A percentile compares a stretch with the other conserved stretches of the same genome.
phyloP scores from a whole-genome alignment of 2,888 invertebrate species.

The Drosophila histrio region DNA sequence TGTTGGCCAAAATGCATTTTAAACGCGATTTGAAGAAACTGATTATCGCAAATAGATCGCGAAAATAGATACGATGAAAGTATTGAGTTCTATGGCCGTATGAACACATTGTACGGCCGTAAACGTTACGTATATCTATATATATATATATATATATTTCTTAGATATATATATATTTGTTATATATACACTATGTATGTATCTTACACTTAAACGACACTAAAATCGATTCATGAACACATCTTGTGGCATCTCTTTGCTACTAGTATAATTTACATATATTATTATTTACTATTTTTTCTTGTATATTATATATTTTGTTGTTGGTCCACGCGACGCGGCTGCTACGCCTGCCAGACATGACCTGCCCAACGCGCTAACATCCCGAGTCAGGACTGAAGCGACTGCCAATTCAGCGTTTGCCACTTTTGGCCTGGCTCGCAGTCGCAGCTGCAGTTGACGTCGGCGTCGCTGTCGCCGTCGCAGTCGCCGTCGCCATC shows the following conservation, averaged over 20 bases:
- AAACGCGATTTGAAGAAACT: constrained; percentile 84
- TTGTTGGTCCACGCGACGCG: constrained; percentile 68
- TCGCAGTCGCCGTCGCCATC: background rate
- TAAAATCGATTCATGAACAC: constrained; percentile 62
- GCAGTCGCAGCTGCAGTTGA: constrained; percentile 28
- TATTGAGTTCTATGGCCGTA: constrained; percentile 71
- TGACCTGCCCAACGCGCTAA: constrained; percentile 85
- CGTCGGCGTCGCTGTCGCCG: constrained; percentile 21
- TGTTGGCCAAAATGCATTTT: constrained; percentile 74
- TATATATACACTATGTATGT: constrained; percentile 30
- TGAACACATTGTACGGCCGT: constrained; percentile 78
- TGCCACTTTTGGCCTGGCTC: constrained; percentile 25
- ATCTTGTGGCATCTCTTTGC: constrained; percentile 55
- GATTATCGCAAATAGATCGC: constrained; percentile 82
- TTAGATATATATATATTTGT: constrained; percentile 26
- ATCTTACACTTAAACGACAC: constrained; percentile 49
- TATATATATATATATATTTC: constrained; percentile 40
- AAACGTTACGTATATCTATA: constrained; percentile 16
- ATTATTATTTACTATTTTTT: constrained; percentile 24
- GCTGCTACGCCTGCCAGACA: constrained; percentile 79
- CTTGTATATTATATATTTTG: constrained; percentile 25
- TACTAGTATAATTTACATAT: constrained; percentile 32
- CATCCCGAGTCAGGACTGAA: constrained; percentile 85
- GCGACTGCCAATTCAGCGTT: constrained; percentile 61
- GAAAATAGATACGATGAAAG: constrained; percentile 82